Base-by-base conservation (phyloP, 2,888 invertebrate genomes). In the Orchestes rusci region DNA sequence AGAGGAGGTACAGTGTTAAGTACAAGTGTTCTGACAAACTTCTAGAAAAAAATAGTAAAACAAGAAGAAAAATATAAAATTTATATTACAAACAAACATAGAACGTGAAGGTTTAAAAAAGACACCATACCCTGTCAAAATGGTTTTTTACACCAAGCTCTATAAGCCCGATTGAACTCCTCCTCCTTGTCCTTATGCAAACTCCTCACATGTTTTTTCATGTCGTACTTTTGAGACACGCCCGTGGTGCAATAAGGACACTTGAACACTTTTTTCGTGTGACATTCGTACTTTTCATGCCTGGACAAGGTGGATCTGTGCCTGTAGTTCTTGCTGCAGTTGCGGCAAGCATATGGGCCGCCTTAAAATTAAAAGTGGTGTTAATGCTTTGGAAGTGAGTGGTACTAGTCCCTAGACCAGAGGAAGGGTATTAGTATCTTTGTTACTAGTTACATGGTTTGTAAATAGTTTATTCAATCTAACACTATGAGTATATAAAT, bases 231-330 rank as follows among this genome's bases (percentile, higher is more conserved):
- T 35, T 52, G 48, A 2, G 49, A 43, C 4, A 50, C 45, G 3
- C 37, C 43, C 8, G 39, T 48, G 27, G 30, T 16, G 23, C 53
- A 53, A 23, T 52, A 52, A 2, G 43, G 39, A 28, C 52, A 52
- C 19, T 40, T 28, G 46, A 58, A 59, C 35, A 51, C 46, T 8
- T 56, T 58, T 20, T 46, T 48, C 18, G 56, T 58, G 10, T 53
- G 55, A 39, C 58, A 57, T 46, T 59, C 58, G 41, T 56, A 57
- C 28, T 39, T 53, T 54, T 35, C 42, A 45, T 59, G 58, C 18
- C 55, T 48, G 16, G 48, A 43, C 20, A 56, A 38, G 15, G 50
- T 52, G 7, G 51, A 50, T 15, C 50, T 39, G 33, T 54, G 51
- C 35, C 54, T 54, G 44, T 57, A 57, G 23, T 35, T 35, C 42